Percentiles rank a stretch among this genome's conserved stretches.
phyloP scores from a whole-genome alignment of 1,140 invertebrate genomes.

The Ridgeia piscesae region DNA sequence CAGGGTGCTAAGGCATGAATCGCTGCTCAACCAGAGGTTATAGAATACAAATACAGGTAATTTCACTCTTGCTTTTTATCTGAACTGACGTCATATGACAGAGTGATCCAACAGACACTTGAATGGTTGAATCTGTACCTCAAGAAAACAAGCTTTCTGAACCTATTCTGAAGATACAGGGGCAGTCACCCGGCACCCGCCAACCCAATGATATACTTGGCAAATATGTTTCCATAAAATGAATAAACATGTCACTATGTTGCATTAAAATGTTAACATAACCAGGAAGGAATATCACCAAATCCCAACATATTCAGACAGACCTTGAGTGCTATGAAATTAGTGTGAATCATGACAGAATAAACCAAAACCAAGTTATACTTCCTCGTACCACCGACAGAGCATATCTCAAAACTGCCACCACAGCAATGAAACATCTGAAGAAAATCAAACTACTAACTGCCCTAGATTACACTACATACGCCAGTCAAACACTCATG shows the following conservation, averaged over 20 bases:
- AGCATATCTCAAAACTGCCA: not conserved
- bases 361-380: not conserved
- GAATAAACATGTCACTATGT: too few species aligned
- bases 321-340: too few species aligned
- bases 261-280: too few species aligned
- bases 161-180: too few species aligned
- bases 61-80: not conserved
- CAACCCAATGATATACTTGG: too few species aligned
- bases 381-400: not conserved
- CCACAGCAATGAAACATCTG: not conserved
- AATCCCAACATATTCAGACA: too few species aligned
- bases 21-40: not conserved
- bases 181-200: too few species aligned
- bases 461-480: not conserved
- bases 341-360: too few species aligned
- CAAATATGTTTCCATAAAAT: too few species aligned
- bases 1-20: not conserved
- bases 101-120: not conserved
- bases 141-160: too few species aligned
- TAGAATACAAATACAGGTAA: not conserved
- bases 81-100: not conserved
- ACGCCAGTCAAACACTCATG: not conserved
- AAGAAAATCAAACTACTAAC: not conserved
- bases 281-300: too few species aligned
- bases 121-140: too few species aligned